Evolutionary conservation across 2,888 invertebrate genomes (phyloP), one percentile per base, ranked within the genome.

Genomic region (Acanthoscelides obtectus): DNA sequence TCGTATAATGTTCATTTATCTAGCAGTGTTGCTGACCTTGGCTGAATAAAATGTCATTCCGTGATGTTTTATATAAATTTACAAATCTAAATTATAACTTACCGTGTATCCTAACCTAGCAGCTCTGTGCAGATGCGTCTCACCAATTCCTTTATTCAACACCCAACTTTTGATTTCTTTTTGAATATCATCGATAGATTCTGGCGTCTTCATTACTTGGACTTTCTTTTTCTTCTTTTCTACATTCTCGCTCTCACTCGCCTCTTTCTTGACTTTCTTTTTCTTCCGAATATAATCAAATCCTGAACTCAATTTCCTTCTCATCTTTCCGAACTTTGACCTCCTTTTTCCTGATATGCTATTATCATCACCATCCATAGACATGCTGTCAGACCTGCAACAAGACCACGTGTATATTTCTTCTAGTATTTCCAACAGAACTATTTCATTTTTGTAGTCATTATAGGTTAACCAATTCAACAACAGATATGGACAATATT

Each of bases 121-220:
- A 67, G 97, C 96, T 80, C 97, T 90, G 83, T 98, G 98, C 69
- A 98, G 88, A 79, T 95, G 91, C 0, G 97, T 97, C 86, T 98
- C 97, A 6, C 98, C 98, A 63, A 96, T 92, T 69, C 97, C 95
- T 84, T 97, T 97, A 85, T 97, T 97, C 70, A 97, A 91, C 74
- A 96, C 95, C 94, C 96, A 95, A 76, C 93, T 90, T 83, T 95
- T 94, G 74, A 96, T 93, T 85, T 96, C 95, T 79, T 91, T 91
- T 76, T 92, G 92, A 70, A 96, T 93, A 83, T 95, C 95, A 78
- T 92, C 90, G 17, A 90, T 90, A 22, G 90, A 90, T 81, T 91
- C 91, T 0, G 91, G 90, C 20, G 90, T 89, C 77, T 87, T 86
- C 20, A 84, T 74, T 0, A 86, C 83, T 21, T 87, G 85, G 74